Base-by-base conservation (phyloP, 2,113 vertebrate species). In the Leiothrix lutea region DNA sequence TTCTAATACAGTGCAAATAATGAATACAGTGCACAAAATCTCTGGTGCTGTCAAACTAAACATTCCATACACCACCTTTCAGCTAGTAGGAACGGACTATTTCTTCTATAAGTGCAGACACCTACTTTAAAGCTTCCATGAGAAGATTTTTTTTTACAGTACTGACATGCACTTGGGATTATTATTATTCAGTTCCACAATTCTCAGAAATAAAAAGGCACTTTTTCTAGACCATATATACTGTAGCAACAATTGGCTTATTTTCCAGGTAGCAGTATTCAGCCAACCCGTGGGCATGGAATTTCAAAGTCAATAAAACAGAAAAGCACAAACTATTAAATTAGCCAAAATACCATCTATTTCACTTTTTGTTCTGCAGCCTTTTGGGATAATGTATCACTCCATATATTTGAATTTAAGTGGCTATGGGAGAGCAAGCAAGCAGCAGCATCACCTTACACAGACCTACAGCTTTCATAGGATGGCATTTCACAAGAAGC, bases 401-500 rank as follows among this genome's bases (percentile, higher is more conserved):
- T 83, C 69, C 60, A 47, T 84, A 45, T 61, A 87, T 36, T 22
- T 51, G 29, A 89, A 87, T 84, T 95, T 96, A 93, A 94, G 91
- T 89, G 96, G 91, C 85, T 95, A 53, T 18, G 40, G 66, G 51
- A 96, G 69, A 95, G 72, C 88, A 86, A 93, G 75, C 83, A n/a
- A 89, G n/a, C 38, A 92, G 40, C 31, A 91, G 78, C 80, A 94
- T 93, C 92, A 91, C 70, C 61, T 97, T 97, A 95, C 81, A 57
- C 50, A 61, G 71, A 84, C 36, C 64, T 66, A 38, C 65, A 44
- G 62, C 24, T 57, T 95, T 95, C 45, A 5, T 54, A 66, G 53
- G 28, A 78, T 57, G 73, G 57, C 42, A 54, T 80, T 92, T 90
- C 92, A 95, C 80, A 83, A 90, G 93, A 88, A 95, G 72, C 50